Conservation (phyloP, 1,140 invertebrate genomes). For the Steinernema khuongi region DNA sequence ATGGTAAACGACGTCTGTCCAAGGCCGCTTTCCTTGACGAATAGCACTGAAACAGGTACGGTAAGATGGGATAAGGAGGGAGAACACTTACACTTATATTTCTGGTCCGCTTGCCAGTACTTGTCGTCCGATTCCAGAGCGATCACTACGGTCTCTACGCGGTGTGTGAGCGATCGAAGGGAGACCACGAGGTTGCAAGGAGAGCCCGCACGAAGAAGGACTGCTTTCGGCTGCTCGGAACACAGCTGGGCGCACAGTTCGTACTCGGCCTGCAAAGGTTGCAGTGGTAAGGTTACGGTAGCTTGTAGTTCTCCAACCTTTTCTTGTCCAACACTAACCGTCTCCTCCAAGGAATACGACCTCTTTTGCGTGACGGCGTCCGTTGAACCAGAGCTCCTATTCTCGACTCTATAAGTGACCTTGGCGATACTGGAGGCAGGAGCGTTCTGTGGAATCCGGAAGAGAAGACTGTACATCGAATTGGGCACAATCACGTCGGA, state of each 20-base stretch:
- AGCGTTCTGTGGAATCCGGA: background rate
- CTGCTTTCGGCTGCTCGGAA: slow-evolving; percentile 50
- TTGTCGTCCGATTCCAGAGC: slow-evolving; percentile 39
- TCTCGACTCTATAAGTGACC: slow-evolving; percentile 11
- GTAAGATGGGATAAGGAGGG: slow-evolving; percentile 18
- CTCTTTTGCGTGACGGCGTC: slow-evolving; percentile 31
- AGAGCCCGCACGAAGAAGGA: slow-evolving; percentile 23
- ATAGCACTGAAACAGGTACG: slow-evolving; percentile 39
- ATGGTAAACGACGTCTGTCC: slow-evolving; percentile 49
- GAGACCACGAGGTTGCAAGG: slow-evolving; percentile 29
- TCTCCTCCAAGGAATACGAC: slow-evolving; percentile 18
- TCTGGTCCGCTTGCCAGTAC: slow-evolving; percentile 39
- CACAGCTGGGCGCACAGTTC: slow-evolving; percentile 53
- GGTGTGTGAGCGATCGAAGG: slow-evolving; percentile 39
- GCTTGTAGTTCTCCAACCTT: slow-evolving; percentile 12
- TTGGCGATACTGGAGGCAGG: slow-evolving; percentile 19
- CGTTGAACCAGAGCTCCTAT: slow-evolving; percentile 33
- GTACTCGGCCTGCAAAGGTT: slow-evolving; percentile 37
- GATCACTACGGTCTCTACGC: slow-evolving; percentile 44
- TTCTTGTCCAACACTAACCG: slow-evolving; percentile 13
- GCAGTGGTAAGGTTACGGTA: background rate
- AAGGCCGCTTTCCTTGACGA: slow-evolving; percentile 52
- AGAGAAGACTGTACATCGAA: background rate
- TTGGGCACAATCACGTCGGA: background rate
- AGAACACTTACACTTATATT: slow-evolving; percentile 37